Conservation (phyloP, 1,140 invertebrate species). For the Conus betulinus region DNA sequence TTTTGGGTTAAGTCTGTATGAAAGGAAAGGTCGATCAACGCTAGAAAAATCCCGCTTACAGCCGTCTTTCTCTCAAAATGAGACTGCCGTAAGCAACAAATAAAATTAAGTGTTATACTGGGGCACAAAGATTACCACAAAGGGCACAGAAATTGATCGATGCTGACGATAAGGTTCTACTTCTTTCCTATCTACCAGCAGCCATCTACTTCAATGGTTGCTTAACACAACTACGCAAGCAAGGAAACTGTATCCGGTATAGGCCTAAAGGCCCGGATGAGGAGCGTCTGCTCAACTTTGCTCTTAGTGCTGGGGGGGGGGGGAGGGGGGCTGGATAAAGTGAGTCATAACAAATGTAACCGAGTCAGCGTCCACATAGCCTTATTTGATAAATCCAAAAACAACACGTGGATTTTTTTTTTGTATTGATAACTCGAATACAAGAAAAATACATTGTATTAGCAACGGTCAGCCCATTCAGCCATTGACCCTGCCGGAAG, state of each 20-base stretch:
- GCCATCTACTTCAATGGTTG: slow-evolving; percentile 39
- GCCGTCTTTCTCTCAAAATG: slow-evolving; percentile 13
- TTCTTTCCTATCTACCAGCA: not conserved
- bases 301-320: no score
- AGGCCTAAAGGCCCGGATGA: slow-evolving; percentile 35
- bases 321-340: no score
- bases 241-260: slow-evolving; percentile 12
- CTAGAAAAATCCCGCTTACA: not conserved
- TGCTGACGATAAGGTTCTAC: slow-evolving; percentile 22
- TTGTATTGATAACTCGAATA: no score
- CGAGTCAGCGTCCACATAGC: no score
- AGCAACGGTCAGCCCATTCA: no score
- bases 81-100: not conserved
- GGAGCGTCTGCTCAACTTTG: slow-evolving; percentile 7
- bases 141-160: slow-evolving; percentile 1
- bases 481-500: no score
- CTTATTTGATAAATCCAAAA: no score
- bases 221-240: slow-evolving; percentile 40
- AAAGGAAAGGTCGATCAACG: not conserved
- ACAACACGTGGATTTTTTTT: no score
- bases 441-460: no score
- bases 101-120: not conserved
- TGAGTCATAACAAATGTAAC: no score
- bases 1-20: not conserved
- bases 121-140: not conserved